Percentiles rank a stretch among this genome's conserved stretches.
Evolutionary conservation across 2,797 vertebrate species (phyloP).

Genomic region (Phataginus tricuspis): DNA sequence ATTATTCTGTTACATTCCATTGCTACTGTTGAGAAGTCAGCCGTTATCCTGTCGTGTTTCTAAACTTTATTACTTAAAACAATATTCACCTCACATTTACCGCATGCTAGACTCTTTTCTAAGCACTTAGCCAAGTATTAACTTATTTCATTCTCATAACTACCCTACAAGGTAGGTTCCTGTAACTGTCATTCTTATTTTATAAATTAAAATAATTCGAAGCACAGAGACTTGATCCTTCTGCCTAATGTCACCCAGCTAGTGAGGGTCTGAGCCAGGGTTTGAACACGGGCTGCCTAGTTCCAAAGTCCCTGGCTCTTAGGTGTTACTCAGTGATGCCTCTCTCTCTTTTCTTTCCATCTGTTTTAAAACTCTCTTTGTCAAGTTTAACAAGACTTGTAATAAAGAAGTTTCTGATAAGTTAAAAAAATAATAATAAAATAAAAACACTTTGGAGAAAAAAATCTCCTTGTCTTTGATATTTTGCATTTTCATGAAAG

Average conservation of each 20-base stretch:
- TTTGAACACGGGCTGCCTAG: neutral
- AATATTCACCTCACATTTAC: neutral
- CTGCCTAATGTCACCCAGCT: neutral
- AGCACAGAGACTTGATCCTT: neutral
- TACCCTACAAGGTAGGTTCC: neutral
- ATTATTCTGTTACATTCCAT: neutral
- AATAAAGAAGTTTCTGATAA: neutral
- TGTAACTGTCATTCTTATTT: neutral
- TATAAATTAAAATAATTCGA: neutral
- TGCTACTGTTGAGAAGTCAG: neutral
- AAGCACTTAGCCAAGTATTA: neutral
- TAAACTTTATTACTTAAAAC: neutral
- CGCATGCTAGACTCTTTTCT: neutral
- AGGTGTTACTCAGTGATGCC: neutral
- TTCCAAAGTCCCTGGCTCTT: neutral
- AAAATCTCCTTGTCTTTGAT: neutral
- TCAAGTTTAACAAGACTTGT: neutral
- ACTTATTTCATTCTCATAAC: neutral
- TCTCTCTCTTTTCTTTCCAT: neutral
- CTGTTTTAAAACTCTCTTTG: neutral
- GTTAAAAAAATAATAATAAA: neutral
- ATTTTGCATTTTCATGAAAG: neutral
- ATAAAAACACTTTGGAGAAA: neutral
- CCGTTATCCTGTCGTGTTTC: neutral
- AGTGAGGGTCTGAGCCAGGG: neutral